Conservation (phyloP, 1,140 invertebrate genomes). For the Ostrea denselamellosa region DNA sequence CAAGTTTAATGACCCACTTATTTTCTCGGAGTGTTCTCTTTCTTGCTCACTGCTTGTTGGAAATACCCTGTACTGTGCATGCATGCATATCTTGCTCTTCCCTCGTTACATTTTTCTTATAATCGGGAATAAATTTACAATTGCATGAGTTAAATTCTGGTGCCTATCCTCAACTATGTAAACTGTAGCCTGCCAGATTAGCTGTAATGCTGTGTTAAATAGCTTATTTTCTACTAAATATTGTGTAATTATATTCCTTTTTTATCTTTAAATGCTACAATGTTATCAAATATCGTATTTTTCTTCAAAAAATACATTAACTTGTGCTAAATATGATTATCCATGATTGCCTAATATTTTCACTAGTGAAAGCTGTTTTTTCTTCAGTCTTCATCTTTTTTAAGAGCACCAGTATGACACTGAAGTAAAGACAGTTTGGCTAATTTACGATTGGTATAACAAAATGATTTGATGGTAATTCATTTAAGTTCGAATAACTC, state of each 20-base stretch:
- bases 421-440: too few relatives aligned
- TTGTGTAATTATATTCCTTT: not conserved
- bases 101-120: not conserved
- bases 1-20: too few relatives aligned
- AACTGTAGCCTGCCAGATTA: not conserved
- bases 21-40: not conserved
- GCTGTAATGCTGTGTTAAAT: not conserved
- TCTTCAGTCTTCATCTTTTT: not conserved
- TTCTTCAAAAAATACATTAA: too few relatives aligned
- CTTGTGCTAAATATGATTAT: not conserved
- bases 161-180: not conserved
- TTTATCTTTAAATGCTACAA: too few relatives aligned
- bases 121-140: not conserved
- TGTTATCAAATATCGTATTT: too few relatives aligned
- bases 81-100: conserved; percentile 29
- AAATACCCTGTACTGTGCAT: not conserved
- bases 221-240: conserved; percentile 3
- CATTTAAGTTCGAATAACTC: not conserved
- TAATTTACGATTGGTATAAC: too few relatives aligned
- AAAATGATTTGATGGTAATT: not conserved
- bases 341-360: not conserved
- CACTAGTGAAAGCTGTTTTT: not conserved
- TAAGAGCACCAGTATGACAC: too few relatives aligned
- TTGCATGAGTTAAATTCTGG: not conserved
- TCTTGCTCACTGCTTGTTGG: not conserved